These are phyloP conservation scores for Dipodomys ordii DNA, from an alignment of 2,113 vertebrate genomes.

Conservation along the genomic window DNA sequence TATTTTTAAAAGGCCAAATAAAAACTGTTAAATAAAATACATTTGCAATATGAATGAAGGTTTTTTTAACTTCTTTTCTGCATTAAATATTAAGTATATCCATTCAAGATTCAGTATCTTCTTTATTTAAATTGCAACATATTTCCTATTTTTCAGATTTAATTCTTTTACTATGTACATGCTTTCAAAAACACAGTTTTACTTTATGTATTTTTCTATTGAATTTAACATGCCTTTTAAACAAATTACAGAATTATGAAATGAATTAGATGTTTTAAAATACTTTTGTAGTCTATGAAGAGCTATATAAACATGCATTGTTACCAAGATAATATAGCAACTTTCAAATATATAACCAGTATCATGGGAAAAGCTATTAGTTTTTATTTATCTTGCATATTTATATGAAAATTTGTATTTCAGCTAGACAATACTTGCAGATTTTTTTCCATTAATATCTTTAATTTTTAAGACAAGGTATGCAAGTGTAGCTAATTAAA, in stretches of 20 bases:
- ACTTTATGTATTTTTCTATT: slow-evolving; percentile 17
- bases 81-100: not conserved
- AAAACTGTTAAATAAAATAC: slow-evolving; percentile 6
- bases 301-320: slow-evolving; percentile 11
- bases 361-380: not conserved
- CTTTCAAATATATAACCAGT: slow-evolving; percentile 30
- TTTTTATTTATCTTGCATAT: slow-evolving; percentile 1
- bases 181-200: slow-evolving; percentile 45
- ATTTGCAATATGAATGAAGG: not conserved
- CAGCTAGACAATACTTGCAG: not conserved
- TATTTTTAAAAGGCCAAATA: not conserved
- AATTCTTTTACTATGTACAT: not conserved
- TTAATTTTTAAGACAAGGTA: slow-evolving; percentile 14
- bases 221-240: slow-evolving; percentile 50
- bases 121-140: slow-evolving; percentile 5
- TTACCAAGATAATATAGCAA: not conserved
- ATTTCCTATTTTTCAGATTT: not conserved
- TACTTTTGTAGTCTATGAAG: slow-evolving; percentile 27
- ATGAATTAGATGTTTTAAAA: slow-evolving; percentile 45
- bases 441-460: not conserved
- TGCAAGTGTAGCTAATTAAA: not conserved
- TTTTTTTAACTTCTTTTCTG: slow-evolving; percentile 16
- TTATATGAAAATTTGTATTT: slow-evolving; percentile 8
- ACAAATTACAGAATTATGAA: slow-evolving; percentile 38
- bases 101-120: not conserved